Base-by-base conservation (phyloP, 92 coral and sea anemone species). In the Plumapathes pennacea region DNA sequence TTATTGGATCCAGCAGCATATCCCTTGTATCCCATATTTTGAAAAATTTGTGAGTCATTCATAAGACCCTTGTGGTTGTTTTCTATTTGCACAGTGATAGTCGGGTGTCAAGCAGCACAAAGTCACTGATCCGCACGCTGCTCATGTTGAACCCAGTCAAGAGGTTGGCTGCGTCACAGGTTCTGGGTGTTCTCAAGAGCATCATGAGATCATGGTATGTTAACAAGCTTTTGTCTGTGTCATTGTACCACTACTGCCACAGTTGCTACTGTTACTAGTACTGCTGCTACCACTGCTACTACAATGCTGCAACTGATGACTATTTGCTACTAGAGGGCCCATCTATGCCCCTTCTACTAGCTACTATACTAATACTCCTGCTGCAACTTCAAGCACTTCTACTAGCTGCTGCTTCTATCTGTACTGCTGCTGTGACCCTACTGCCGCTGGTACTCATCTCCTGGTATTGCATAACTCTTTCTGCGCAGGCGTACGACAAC, bases 151-250 rank as follows among this genome's bases (percentile, higher is more conserved):
- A 94, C 48, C 99, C 95, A 23, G 83, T 80, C 59, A 88, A 84
- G 71, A 64, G 99, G 64, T 77, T 94, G 44, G 73, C 96, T 12
- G 99, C 99, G 22, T 54, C 74, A 10, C 86, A 85, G 41, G 99
- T 94, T 21, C 78, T 88, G 12, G 81, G 82, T 14, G 82, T 84
- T 44, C 64, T 94, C 19, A 81, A 80, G 25, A 86, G 81, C 58
- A 88, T 90, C 21, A 88, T 94, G 89, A 69, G 72, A 12, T 82
- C 89, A n/a, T 88, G 98, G 98, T 92, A 53, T 62, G 96, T 51
- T 17, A 15, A 11, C 14, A 21, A 27, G 7, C 4, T 2, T 3
- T 4, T 2, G 17, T 18, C 10, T 39, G 18, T 28, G 1, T 13
- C 11, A 13, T n/a, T 10, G 4, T n/a, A 33, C 15, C 17, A 12